Percentiles rank a stretch among this genome's conserved stretches.
Evolutionary conservation across 2,888 invertebrate genomes (phyloP).

Genomic region (Pyrocoelia pectoralis): DNA sequence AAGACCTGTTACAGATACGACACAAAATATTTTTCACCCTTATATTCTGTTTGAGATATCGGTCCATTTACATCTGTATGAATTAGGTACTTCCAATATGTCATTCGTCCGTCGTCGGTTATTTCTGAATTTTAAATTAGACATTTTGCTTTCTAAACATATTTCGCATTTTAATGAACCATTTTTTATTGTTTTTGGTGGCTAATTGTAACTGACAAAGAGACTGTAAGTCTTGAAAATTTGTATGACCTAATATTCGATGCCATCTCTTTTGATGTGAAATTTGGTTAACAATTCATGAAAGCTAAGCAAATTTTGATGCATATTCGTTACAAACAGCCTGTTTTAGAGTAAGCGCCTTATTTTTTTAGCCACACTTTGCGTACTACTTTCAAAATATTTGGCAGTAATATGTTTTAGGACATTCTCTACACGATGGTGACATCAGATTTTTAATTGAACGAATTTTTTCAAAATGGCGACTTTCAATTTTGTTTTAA

Average conservation of each 20-base stretch:
- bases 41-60: constrained; percentile 28
- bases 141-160: constrained; percentile 44
- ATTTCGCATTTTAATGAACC: constrained; percentile 40
- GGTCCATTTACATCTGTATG: constrained; percentile 44
- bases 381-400: no score
- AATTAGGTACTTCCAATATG: constrained; percentile 39
- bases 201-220: constrained; percentile 35
- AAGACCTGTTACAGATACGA: no score
- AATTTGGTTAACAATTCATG: no score
- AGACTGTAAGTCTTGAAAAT: constrained; percentile 40
- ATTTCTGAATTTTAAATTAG: constrained; percentile 42
- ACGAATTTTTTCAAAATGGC: no score
- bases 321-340: no score
- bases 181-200: constrained; percentile 34
- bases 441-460: no score
- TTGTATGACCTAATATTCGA: constrained; percentile 41
- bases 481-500: no score
- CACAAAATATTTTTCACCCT: constrained; percentile 40
- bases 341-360: no score
- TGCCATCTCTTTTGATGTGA: constrained; percentile 41
- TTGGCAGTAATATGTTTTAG: no score
- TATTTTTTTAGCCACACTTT: no score
- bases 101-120: constrained; percentile 38
- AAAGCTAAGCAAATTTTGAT: no score
- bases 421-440: no score